These are phyloP conservation scores for Uria lomvia DNA, from an alignment of 2,113 vertebrate species.

Conservation along the genomic window DNA sequence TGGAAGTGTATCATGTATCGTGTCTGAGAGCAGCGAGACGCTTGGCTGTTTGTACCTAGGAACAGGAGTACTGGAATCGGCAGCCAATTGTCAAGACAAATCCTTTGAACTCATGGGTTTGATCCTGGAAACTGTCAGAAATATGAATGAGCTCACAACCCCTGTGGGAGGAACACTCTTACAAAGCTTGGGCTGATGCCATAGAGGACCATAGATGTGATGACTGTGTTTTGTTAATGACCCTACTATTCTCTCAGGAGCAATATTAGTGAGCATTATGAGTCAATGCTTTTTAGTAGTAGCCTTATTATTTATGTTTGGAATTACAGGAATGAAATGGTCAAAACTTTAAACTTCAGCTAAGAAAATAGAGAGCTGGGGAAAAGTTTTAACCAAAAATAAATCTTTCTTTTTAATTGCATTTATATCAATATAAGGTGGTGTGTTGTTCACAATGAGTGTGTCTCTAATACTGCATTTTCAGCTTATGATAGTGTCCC, in stretches of 20 bases:
- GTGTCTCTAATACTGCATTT: neutral
- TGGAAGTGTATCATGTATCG: neutral
- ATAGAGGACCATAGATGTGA: neutral
- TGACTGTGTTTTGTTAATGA: conserved; percentile 12
- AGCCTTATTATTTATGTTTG: neutral
- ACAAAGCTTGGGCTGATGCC: conserved; percentile 20
- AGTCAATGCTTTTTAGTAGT: neutral
- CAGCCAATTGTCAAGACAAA: neutral
- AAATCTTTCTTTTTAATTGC: neutral
- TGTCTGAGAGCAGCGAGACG: neutral
- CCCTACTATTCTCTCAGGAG: neutral
- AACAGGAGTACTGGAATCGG: neutral
- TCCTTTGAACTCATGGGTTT: neutral
- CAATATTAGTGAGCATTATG: neutral
- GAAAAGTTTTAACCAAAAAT: neutral
- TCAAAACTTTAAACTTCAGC: neutral
- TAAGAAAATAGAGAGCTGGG: neutral
- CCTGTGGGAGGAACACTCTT: neutral
- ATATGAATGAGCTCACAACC: neutral
- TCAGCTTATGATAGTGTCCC: neutral
- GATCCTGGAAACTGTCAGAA: conserved; percentile 2
- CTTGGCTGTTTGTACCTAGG: neutral
- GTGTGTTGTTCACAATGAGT: neutral
- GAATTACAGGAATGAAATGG: neutral
- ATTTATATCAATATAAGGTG: neutral